Base-by-base conservation (phyloP, 2,797 vertebrate species). In the Gobionotothen gibberifrons region DNA sequence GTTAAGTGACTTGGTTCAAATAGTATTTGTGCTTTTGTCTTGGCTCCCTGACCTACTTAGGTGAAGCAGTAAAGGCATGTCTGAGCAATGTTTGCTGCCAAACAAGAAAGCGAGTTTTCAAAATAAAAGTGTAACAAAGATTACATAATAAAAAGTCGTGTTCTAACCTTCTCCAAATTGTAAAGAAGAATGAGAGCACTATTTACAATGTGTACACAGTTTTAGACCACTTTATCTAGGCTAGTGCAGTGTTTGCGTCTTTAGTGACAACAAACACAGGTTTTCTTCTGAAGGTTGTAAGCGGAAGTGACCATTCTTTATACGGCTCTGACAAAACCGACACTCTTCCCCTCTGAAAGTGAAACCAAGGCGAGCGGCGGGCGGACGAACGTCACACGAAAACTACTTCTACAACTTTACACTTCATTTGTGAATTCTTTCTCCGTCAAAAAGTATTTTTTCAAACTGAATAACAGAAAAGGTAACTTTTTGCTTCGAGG, bases 281-380 rank as follows among this genome's bases (percentile, higher is more conserved):
- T 42, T 74, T 71, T 69, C 32, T 29, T 79, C 73, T 69, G 72
- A 78, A 57, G 17, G 26, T 3, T 13, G 0, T 3, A 19, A 58
- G 0, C 9, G 36, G 49, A 52, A 47, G 22, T 2, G 9, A 0
- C 1, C 6, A 2, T 2, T 17, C 0, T 9, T 5, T 17, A 9
- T n/a, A n/a, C n/a, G n/a, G n/a, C n/a, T n/a, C n/a, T n/a, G n/a
- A 15, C 26, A 15, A 16, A 11, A 2, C 1, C 0, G 1, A 1
- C 3, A 12, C 9, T 52, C 2, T 46, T 6, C 55, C 63, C 59
- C 54, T 46, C 42, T 21, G 53, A 78, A 85, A 88, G 55, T 76
- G 76, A 82, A 79, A 79, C 29, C 26, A 26, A 26, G 4, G 26
- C 1, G 0, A 32, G 16, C 0, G 3, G 0, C 1, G n/a, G 52